Base-by-base conservation (phyloP, 2,113 vertebrate species). In the Istiophorus platypterus region DNA sequence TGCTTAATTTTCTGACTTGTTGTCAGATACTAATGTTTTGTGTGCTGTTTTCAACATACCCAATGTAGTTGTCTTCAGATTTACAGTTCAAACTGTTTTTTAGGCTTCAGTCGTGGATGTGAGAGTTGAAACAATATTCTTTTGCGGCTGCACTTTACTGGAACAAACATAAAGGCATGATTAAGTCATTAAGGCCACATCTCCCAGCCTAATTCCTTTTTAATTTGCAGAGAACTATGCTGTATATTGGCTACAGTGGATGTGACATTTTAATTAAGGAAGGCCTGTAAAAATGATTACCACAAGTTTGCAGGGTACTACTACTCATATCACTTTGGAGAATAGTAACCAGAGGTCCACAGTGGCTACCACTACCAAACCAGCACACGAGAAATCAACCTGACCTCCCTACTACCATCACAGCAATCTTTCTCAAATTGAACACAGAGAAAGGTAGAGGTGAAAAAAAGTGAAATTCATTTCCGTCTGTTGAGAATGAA, bases 131-230 rank as follows among this genome's bases (percentile, higher is more conserved):
- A 82, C 74, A 85, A 81, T 86, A 84, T 91, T 91, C 56, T 61
- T 85, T 78, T 76, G 68, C 42, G 82, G 81, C 73, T 45, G 14
- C 72, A 63, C 84, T 93, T 91, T 86, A 90, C 85, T 88, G 85
- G 83, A 83, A 89, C 70, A 37, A 93, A 92, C 78, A 86, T 88
- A 84, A 89, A 92, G 72, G 78, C 88, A 83, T 92, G 91, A 95
- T 95, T 93, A 92, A 92, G 91, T 80, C 89, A 95, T 95, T 95
- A 95, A 91, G 87, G 76, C 65, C 87, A 91, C 94, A 95, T 94
- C 92, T 95, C 93, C 92, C 90, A 78, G 61, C 87, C 80, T 92
- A 91, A 95, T 95, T 95, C 87, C 47, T 91, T 93, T 92, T 94
- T 92, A 93, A 95, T 95, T 94, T 88, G 87, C 66, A 7, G 69